Evolutionary conservation across 2,888 invertebrate species (phyloP).

Genomic region (Lapara coniferarum): DNA sequence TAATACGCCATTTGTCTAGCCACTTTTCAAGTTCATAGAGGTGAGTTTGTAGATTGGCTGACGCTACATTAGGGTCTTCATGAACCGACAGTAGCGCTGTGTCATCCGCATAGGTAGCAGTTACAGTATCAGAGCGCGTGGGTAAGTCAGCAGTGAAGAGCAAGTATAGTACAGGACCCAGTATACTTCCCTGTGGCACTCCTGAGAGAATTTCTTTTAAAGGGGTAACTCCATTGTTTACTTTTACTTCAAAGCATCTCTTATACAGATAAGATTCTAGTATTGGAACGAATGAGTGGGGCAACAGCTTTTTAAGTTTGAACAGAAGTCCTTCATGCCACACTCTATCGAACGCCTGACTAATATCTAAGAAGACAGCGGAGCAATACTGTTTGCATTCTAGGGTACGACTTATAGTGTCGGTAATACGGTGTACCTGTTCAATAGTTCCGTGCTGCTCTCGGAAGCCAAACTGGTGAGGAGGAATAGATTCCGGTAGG

Average conservation of each 20-base stretch:
- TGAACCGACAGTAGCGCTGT: constrained; percentile 18
- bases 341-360: constrained; percentile 11
- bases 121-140: neutral
- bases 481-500: no score
- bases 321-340: constrained; percentile 29
- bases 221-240: constrained; percentile 3
- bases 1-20: constrained; percentile 23
- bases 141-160: constrained; percentile 33
- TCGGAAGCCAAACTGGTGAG: no score
- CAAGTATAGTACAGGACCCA: constrained; percentile 32
- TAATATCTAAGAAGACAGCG: constrained; percentile 26
- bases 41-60: neutral
- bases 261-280: constrained; percentile 31
- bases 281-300: constrained; percentile 19
- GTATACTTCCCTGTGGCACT: constrained; percentile 35
- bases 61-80: neutral
- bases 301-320: constrained; percentile 31
- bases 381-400: constrained; percentile 27
- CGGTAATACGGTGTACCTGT: constrained; percentile 23
- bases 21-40: constrained; percentile 14
- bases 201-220: constrained; percentile 30
- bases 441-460: constrained; percentile 13
- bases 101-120: constrained; percentile 19
- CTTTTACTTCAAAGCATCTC: constrained; percentile 28
- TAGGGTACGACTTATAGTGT: constrained; percentile 22